A percentile compares a stretch with the other conserved stretches of the same genome.
Conservation (phyloP, 2,888 invertebrate species). For the Athalia rosae region DNA sequence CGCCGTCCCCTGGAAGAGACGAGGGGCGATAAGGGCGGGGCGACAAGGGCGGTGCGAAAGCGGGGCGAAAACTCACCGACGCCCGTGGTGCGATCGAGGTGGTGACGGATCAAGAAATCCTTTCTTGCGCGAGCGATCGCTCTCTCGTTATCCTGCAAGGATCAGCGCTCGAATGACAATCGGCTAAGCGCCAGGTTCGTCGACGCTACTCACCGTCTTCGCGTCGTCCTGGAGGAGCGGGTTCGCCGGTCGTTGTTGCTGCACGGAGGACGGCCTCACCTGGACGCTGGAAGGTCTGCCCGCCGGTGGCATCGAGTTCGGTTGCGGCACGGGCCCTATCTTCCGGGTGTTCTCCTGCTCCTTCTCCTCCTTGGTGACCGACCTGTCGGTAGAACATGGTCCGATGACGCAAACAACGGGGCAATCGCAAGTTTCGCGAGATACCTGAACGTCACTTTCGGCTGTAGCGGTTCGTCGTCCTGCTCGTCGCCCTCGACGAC, state of each 20-base stretch:
- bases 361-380: conserved; percentile 89
- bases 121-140: conserved; percentile 75
- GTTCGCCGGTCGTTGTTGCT: conserved; percentile 54
- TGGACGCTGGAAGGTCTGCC: conserved; percentile 71
- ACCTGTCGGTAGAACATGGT: conserved; percentile 79
- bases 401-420: too few relatives aligned
- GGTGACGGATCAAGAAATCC: conserved; percentile 81
- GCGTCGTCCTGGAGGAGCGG: conserved; percentile 65
- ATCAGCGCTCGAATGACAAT: not conserved
- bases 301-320: conserved; percentile 65
- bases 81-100: conserved; percentile 83
- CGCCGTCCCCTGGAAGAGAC: conserved; percentile 77
- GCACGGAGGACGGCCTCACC: conserved; percentile 60
- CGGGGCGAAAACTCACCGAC: conserved; percentile 74
- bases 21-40: not conserved
- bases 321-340: conserved; percentile 64
- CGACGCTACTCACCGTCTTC: conserved; percentile 61
- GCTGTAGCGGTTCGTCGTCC: conserved; percentile 66
- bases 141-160: conserved; percentile 67
- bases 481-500: conserved; percentile 69
- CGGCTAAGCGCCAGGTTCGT: not conserved
- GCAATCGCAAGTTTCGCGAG: too few relatives aligned
- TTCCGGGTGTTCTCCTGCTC: conserved; percentile 90
- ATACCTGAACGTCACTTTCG: conserved; percentile 70
- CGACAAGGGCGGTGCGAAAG: not conserved